Evolutionary conservation across 1,140 invertebrate species (phyloP), one percentile per base, ranked within the genome.

Genomic region (Hylyphantes graminicola): DNA sequence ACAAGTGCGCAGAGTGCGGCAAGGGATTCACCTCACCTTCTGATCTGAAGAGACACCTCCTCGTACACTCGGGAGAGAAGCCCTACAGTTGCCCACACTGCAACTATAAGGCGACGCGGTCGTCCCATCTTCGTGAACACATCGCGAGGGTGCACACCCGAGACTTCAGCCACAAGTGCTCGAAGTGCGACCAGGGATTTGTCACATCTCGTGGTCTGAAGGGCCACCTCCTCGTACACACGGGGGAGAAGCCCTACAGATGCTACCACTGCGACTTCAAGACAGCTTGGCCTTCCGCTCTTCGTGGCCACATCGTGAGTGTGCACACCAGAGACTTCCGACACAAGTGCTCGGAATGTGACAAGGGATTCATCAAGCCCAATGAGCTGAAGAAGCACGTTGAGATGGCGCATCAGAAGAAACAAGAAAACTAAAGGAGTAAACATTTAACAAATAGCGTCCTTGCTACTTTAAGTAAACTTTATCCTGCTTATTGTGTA

Each of bases 141-240:
- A 17, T 35, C 50, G 48, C 7, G 17, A 55, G n/a, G 4, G 17
- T 68, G n/a, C 90, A 91, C 85, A 90, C 90, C 48, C 89, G 90
- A 12, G 90, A 90, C 83, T 87, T 87, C 70, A 90, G 90, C 15
- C 90, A 88, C 86, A 86, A 87, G 88, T 91, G 90, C 87, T 55
- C 85, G 6, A 76, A 88, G 0, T 91, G 90, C 85, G 85, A 74
- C 2, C 87, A 88, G 81, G 81, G 86, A 8, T 91, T 91, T 85
- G 87, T 88, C 48, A 89, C 90, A 86, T 88, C 86, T 10, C 87
- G 88, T n/a, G 88, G 90, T 51, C 86, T 91, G 12, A 86, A 88
- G 54, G 86, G 88, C 12, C 90, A 91, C 17, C 13, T n/a, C 13
- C n/a, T 51, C n/a, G 21, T 19, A 15, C 70, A 74, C 21, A 54